Evolutionary conservation across 2,888 invertebrate species (phyloP), one percentile per base, ranked within the genome.

Genomic region (Tricholauxania praeusta): DNA sequence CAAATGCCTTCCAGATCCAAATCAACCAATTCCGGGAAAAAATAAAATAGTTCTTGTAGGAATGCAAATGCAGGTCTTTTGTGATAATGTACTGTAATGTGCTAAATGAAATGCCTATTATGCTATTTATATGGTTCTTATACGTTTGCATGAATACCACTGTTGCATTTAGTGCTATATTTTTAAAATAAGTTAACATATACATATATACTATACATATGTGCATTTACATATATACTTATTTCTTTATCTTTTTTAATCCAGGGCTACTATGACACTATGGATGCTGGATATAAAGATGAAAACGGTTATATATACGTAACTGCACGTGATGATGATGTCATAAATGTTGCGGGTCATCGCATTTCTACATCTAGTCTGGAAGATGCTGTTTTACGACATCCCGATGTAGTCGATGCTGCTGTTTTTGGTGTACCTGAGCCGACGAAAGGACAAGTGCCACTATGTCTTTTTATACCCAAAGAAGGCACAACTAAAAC

Each of bases 341-440:
- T 88, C 19, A 97, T 98, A 80, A 98, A 98, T 85, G 97, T 98
- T 1, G 96, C 98, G 0, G 98, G 97, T 0, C 97, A 97, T 85
- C 89, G 97, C 68, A 89, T 98, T 57, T 96, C 96, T 0, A 96
- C 97, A 0, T 92, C 95, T 0, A 95, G 96, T 0, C 87, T 98
- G 5, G 98, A 98, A 86, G 96, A 98, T 85, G 96, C 96, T 0
- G 92, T 96, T 14, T 86, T 97, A 57, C 90, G 93, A n/a, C 96
- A 96, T 88, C 92, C 93, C 0, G 92, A 95, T 77, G 90, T 98
- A 0, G 93, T 92, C 0, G 97, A 97, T 82, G 94, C 94, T 0
- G 93, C 95, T 0, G 97, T 98, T 0, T 92, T 98, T 14, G 97
- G 96, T 0, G 95, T 96, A 0, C 95, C 96, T 12, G 97, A 98